Evolutionary conservation across 2,797 vertebrate species (phyloP), one percentile per base, ranked within the genome.

Genomic region (Falco peregrinus): DNA sequence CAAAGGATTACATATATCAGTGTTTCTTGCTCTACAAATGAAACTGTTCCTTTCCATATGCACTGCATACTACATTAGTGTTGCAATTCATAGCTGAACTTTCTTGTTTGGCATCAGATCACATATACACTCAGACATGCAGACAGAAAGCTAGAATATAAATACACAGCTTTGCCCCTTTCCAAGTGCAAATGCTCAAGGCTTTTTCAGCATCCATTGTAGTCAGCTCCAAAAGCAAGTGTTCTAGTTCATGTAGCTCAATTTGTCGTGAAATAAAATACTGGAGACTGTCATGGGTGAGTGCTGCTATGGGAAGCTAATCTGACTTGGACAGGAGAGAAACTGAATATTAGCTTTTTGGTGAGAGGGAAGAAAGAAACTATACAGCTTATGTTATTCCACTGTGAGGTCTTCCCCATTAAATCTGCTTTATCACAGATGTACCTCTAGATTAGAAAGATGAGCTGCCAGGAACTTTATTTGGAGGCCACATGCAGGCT

Each of bases 81-180:
- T 89, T 89, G 68, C 64, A 84, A 70, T 59, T 89, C 89, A 82
- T 88, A 97, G 69, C 91, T 76, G 79, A 82, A 75, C 24, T 76
- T 94, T 80, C 47, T 93, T 79, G 65, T 93, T 97, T 97, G 91
- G 93, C 92, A 67, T 78, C 87, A 95, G 77, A 90, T 93, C 87
- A 92, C 60, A 67, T 93, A 80, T 21, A 54, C 29, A 71, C 54
- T 82, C 91, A 84, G 54, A 12, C 31, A 68, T 5, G 24, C 67
- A 77, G 39, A 67, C 93, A 93, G 65, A 82, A 91, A 87, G 35
- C 51, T 95, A 4, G 37, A 94, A 86, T 67, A 86, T 59, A 84
- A 89, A 91, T 86, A 84, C 15, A 67, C 17, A 84, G 47, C 31
- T 84, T 89, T 94, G 77, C 54, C 70, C 43, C 47, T 95, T 96